Conservation (phyloP, 2,888 invertebrate species). For the Watsonalla binaria region DNA sequence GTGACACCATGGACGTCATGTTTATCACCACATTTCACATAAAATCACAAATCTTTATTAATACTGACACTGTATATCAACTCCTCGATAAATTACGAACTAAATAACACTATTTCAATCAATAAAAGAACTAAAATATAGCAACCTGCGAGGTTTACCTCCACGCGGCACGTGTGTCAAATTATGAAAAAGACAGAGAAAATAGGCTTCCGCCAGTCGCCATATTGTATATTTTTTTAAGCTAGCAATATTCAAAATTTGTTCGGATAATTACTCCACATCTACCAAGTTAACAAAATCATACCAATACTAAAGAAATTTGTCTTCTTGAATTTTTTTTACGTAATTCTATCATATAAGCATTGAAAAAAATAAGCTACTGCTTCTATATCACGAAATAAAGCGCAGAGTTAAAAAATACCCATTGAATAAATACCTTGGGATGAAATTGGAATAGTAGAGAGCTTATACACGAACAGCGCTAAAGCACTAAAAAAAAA, state of each 20-base stretch:
- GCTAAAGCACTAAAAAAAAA: no score
- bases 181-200: conserved; percentile 67
- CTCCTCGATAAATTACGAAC: conserved; percentile 24
- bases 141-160: conserved; percentile 75
- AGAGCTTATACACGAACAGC: no score
- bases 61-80: conserved; percentile 39
- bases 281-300: no score
- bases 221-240: conserved; percentile 46
- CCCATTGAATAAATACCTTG: no score
- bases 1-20: conserved; percentile 35
- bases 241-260: conserved; percentile 35
- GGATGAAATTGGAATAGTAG: no score
- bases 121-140: conserved; percentile 45
- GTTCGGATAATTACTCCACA: neutral
- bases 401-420: no score
- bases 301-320: no score
- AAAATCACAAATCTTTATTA: conserved; percentile 31
- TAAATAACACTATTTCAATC: conserved; percentile 36
- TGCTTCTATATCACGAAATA: no score
- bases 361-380: no score
- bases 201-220: conserved; percentile 61
- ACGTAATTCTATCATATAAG: no score
- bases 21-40: conserved; percentile 43
- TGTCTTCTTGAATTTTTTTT: no score
- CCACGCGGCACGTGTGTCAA: conserved; percentile 79